These are phyloP conservation scores for Noctua fimbriata DNA, from an alignment of 2,888 invertebrate species.

Conservation along the genomic window DNA sequence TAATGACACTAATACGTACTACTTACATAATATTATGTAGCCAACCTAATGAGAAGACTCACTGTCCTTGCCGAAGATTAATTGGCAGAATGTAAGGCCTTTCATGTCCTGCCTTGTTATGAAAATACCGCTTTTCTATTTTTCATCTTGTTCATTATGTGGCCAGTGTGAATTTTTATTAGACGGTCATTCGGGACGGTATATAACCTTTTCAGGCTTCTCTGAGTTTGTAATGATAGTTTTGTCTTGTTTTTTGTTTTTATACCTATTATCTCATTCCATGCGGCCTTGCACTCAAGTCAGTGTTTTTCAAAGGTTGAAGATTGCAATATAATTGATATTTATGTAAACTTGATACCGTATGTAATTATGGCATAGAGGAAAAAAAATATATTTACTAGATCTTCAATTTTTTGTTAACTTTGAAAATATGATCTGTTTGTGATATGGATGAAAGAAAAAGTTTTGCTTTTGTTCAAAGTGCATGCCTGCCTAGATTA, in stretches of 20 bases:
- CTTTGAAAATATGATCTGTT: background rate
- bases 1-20: background rate
- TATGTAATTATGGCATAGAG: background rate
- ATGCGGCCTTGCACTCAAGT: background rate
- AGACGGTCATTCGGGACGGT: conserved; percentile 36
- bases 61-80: conserved; percentile 63
- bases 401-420: background rate
- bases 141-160: conserved; percentile 57
- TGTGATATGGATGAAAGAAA: background rate
- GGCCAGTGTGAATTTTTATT: conserved; percentile 60
- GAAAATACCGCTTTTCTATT: conserved; percentile 45
- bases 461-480: background rate
- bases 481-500: background rate
- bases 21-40: conserved; percentile 13
- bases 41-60: conserved; percentile 30
- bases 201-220: conserved; percentile 34
- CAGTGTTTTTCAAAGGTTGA: background rate
- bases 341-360: background rate
- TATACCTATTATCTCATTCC: background rate
- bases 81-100: conserved; percentile 60
- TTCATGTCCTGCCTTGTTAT: conserved; percentile 62
- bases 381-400: too few species aligned
- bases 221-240: conserved; percentile 42
- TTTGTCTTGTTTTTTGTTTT: conserved; percentile 21
- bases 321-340: background rate